Evolutionary conservation across 1,140 invertebrate genomes (phyloP), one percentile per base, ranked within the genome.

Genomic region (Gyrodactylus bullatarudis): DNA sequence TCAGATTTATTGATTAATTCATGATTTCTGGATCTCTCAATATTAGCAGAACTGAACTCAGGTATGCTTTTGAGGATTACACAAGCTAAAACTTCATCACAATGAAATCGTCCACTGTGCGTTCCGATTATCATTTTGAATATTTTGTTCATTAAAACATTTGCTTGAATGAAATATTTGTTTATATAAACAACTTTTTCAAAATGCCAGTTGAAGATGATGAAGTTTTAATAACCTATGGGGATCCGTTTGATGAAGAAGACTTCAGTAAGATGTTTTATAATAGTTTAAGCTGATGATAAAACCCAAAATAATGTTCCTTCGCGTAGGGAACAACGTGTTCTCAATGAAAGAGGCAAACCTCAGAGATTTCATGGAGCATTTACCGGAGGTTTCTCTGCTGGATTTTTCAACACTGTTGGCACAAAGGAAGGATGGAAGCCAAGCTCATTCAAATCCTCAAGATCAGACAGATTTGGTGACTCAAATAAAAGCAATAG

Each of bases 371-470:
- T 99, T 81, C 95, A 99, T 83, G 95, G 95, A 34, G 94, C 94
- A 0, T 99, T 99, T 79, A 99, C 93, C 1, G 94, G 95, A 0
- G 95, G 94, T 1, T 99, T 98, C 78, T 93, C 91, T 68, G 94
- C 95, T 26, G 95, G 95, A 0, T 95, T 89, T 79, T 96, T 88
- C 78, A 98, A 98, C 78, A 88, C 90, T 2, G 94, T 97, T 71
- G 94, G 91, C 0, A 87, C 90, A 0, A 85, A 88, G 75, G 91
- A 97, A 85, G 95, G 83, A 27, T 99, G 89, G 88, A 85, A 85
- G 25, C 94, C 95, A 0, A 84, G 86, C 26, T 85, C 86, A 26
- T 98, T 96, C 78, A 89, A 89, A 77, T 97, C 93, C 68, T 91
- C 89, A 21, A 82, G 89, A 8, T 78, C 23, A 16, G 69, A 71